Conservation (phyloP, 2,888 invertebrate genomes). For the Melanostoma scalare region DNA sequence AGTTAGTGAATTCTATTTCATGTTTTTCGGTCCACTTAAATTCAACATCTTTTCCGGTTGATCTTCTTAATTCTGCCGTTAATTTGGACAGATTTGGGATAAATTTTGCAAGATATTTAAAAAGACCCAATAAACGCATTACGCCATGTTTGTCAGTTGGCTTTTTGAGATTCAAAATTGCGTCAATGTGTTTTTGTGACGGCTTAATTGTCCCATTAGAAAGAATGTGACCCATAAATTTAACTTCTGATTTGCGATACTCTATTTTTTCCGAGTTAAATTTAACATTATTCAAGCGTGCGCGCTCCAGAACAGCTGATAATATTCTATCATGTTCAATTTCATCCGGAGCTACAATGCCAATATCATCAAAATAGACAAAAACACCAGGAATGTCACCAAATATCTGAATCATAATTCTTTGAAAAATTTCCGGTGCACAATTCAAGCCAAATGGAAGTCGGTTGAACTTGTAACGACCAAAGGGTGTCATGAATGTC, state of each 20-base stretch:
- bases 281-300: too few species aligned
- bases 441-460: slow-evolving; percentile 59
- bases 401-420: slow-evolving; percentile 76
- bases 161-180: slow-evolving; percentile 46
- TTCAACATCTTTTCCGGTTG: too few species aligned
- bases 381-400: slow-evolving; percentile 77
- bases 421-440: too few species aligned
- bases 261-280: slow-evolving; percentile 61
- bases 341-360: slow-evolving; percentile 70
- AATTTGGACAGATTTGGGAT: slow-evolving; percentile 62
- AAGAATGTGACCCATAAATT: slow-evolving; percentile 75
- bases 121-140: slow-evolving; percentile 43
- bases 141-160: slow-evolving; percentile 46
- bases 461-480: slow-evolving; percentile 11
- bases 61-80: too few species aligned
- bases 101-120: slow-evolving; percentile 70
- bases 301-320: slow-evolving; percentile 35
- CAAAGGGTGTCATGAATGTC: slow-evolving; percentile 51
- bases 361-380: slow-evolving; percentile 78
- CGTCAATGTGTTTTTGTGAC: slow-evolving; percentile 50
- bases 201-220: slow-evolving; percentile 57
- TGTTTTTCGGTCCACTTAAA: too few species aligned
- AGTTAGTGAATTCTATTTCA: too few species aligned
- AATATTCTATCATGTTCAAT: slow-evolving; percentile 65
- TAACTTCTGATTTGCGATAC: slow-evolving; percentile 70